Base-by-base conservation (phyloP, 2,888 invertebrate genomes). In the Calameuta pallipes region DNA sequence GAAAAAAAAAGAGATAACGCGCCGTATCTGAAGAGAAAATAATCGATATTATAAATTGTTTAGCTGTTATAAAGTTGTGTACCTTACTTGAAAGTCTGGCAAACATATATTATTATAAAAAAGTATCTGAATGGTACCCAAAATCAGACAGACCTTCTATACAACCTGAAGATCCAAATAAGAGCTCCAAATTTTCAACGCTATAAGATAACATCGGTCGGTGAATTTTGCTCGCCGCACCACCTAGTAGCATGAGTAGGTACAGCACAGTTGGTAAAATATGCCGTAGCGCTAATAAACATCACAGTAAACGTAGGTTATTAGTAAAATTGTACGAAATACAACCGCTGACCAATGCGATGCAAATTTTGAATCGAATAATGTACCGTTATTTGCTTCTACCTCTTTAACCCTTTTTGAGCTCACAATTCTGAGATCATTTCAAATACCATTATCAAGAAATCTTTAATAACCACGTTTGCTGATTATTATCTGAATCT, bases 141-240 rank as follows among this genome's bases (percentile, higher is more conserved):
- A 73, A 76, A 73, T 73, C 76, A 77, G 87, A 88, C 89, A 87
- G 90, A 92, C 92, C 92, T 92, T 90, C 89, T 71, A 92, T 87
- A 84, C 92, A 92, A 84, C 89, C 88, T 69, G 89, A 88, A 81
- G 89, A 87, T 85, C 88, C 91, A 85, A 92, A 91, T 79, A 92
- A 82, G 76, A 84, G 84, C 79, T 85, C 82, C 83, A 90, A 85
- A 83, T 88, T 88, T 80, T 87, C 85, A 77, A 87, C 79, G 80
- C 84, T 83, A 80, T 89, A 85, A 75, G 85, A 82, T 77, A 85
- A 82, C 74, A 81, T 78, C 78, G 85, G 76, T 74, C 81, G 84
- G 74, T 86, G 85, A 79, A 82, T 80, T 86, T 85, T 87, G 74
- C 85, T 84, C 74, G 85, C 83, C 75, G 84, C 82, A 79, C 84